phyloP scores from a whole-genome alignment of 2,797 vertebrate genomes.

The Tenualosa thibaudeaui region DNA sequence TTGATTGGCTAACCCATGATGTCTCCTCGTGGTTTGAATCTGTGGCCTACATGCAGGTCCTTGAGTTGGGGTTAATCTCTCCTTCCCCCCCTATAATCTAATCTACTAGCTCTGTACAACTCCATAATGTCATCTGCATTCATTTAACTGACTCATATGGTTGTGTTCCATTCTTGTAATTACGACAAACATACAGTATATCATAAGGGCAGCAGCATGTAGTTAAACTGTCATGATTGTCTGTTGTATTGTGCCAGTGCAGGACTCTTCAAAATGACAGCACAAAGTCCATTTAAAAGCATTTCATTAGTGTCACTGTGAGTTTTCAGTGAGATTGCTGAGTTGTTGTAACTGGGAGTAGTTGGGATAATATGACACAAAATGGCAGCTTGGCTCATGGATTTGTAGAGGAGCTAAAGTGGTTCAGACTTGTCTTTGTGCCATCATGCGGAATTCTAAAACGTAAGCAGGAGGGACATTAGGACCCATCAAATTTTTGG shows the following conservation, averaged over 20 bases:
- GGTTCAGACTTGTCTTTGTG: constrained; percentile 2
- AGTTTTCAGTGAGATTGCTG: neutral
- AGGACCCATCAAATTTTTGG: constrained; percentile 29
- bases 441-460: constrained; percentile 20
- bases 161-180: neutral
- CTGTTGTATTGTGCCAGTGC: neutral
- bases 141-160: constrained; percentile 33
- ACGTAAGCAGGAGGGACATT: constrained; percentile 32
- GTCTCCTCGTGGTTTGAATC: constrained; percentile 37
- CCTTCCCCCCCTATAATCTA: constrained; percentile 38
- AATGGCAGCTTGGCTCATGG: neutral
- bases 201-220: neutral
- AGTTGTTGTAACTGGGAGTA: neutral
- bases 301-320: neutral
- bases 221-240: neutral
- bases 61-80: constrained; percentile 42
- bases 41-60: constrained; percentile 32
- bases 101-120: constrained; percentile 42
- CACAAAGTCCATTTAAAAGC: neutral
- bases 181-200: neutral
- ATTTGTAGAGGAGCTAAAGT: constrained; percentile 19
- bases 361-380: neutral
- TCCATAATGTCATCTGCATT: constrained; percentile 45
- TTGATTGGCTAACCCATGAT: constrained; percentile 39
- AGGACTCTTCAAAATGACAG: neutral